phyloP scores from a whole-genome alignment of 1,140 invertebrate genomes.

The Tetragnatha versicolor region DNA sequence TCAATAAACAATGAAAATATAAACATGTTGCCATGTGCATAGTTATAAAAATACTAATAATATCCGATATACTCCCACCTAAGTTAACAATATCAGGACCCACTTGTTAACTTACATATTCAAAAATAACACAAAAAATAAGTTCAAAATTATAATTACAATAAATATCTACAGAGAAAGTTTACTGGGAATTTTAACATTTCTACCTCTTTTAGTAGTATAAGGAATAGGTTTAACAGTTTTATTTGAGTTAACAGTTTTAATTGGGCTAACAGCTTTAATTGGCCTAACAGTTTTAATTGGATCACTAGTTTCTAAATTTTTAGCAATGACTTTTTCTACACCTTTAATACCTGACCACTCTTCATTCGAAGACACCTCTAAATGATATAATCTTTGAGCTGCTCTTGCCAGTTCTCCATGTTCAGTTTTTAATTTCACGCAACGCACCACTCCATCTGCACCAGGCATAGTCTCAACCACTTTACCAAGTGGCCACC shows the following conservation, averaged over 20 bases:
- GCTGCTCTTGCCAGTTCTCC: neutral
- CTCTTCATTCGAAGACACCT: neutral
- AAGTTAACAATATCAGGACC: neutral
- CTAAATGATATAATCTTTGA: neutral
- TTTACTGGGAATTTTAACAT: neutral
- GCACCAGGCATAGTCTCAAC: neutral
- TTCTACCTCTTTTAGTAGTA: neutral
- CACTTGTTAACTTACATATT: neutral
- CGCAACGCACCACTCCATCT: neutral
- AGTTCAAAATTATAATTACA: neutral
- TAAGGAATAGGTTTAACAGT: neutral
- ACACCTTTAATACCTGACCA: neutral
- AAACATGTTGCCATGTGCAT: too few species aligned
- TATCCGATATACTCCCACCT: neutral
- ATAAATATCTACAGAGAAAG: neutral
- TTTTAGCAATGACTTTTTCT: too few species aligned
- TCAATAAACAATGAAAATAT: too few species aligned
- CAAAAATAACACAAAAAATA: neutral
- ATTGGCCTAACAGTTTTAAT: too few species aligned
- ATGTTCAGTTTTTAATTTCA: neutral
- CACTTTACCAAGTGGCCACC: slow-evolving; percentile 9
- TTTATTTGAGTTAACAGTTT: too few species aligned
- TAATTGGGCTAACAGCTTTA: too few species aligned
- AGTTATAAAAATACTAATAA: too few species aligned
- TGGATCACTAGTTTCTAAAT: too few species aligned